Percentiles rank a stretch among this genome's conserved stretches.
phyloP scores from a whole-genome alignment of 2,888 invertebrate genomes.

The Stegophylla sp. region DNA sequence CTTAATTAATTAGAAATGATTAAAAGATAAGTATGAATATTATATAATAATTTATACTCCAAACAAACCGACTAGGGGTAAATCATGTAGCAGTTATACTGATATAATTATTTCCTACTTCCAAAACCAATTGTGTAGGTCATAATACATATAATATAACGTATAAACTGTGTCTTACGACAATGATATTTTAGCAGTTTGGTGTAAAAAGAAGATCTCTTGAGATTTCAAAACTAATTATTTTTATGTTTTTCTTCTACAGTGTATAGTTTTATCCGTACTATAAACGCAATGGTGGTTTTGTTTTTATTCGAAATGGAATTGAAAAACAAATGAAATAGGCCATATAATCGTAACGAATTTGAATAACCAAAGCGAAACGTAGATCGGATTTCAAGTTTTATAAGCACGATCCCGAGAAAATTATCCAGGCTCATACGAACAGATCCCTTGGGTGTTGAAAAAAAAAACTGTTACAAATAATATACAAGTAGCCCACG shows the following conservation, averaged over 20 bases:
- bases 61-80: no score
- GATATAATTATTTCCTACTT: no score
- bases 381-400: constrained; percentile 44
- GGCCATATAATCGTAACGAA: constrained; percentile 47
- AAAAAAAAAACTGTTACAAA: constrained; percentile 39
- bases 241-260: background rate
- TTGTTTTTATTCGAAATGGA: constrained; percentile 38
- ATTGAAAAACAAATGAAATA: constrained; percentile 55
- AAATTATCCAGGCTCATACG: constrained; percentile 22
- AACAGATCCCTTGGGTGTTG: constrained; percentile 25
- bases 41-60: no score
- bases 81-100: no score
- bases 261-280: background rate
- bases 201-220: background rate
- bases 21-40: no score
- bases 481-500: constrained; percentile 30
- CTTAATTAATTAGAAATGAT: no score
- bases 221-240: constrained; percentile 6
- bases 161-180: background rate
- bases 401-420: constrained; percentile 33
- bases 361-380: constrained; percentile 48
- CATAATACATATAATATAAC: background rate
- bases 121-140: no score
- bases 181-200: no score
- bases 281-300: constrained; percentile 26